A percentile compares a stretch with the other conserved stretches of the same genome.
These are phyloP conservation scores for Acrobasis suavella DNA, from an alignment of 2,888 invertebrate genomes.

Conservation along the genomic window DNA sequence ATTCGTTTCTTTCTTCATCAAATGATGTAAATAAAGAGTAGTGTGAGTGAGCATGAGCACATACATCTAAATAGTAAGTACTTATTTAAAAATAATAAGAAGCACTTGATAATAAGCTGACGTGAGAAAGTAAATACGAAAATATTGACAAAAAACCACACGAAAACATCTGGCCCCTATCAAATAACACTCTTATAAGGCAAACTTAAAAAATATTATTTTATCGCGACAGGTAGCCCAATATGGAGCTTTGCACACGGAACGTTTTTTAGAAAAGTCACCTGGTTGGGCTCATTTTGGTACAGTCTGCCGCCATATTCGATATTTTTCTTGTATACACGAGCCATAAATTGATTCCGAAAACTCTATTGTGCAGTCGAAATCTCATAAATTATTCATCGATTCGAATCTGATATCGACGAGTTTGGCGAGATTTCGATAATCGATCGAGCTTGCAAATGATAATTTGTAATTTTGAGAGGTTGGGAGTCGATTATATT, in stretches of 20 bases:
- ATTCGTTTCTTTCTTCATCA: no score
- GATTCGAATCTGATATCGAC: slow-evolving; percentile 63
- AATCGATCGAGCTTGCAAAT: slow-evolving; percentile 64
- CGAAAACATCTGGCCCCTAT: neutral
- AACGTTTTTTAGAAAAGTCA: slow-evolving; percentile 21
- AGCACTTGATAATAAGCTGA: neutral
- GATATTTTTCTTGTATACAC: slow-evolving; percentile 47
- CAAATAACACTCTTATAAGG: neutral
- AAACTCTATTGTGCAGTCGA: slow-evolving; percentile 65
- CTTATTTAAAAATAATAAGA: neutral
- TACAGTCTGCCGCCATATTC: slow-evolving; percentile 27
- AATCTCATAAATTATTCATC: slow-evolving; percentile 71
- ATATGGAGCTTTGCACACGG: slow-evolving; percentile 26
- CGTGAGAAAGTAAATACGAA: neutral
- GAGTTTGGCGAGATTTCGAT: slow-evolving; percentile 70
- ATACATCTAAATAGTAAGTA: no score
- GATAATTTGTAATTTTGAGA: slow-evolving; percentile 53
- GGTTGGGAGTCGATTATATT: slow-evolving; percentile 33
- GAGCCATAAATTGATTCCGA: slow-evolving; percentile 60
- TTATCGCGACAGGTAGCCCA: slow-evolving; percentile 14
- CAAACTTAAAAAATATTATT: slow-evolving; percentile 4
- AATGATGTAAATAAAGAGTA: no score
- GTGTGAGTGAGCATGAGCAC: no score
- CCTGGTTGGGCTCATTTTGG: slow-evolving; percentile 27
- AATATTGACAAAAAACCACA: neutral